These are phyloP conservation scores for Carpatolechia fugitivella DNA, from an alignment of 2,888 invertebrate genomes.

Conservation along the genomic window DNA sequence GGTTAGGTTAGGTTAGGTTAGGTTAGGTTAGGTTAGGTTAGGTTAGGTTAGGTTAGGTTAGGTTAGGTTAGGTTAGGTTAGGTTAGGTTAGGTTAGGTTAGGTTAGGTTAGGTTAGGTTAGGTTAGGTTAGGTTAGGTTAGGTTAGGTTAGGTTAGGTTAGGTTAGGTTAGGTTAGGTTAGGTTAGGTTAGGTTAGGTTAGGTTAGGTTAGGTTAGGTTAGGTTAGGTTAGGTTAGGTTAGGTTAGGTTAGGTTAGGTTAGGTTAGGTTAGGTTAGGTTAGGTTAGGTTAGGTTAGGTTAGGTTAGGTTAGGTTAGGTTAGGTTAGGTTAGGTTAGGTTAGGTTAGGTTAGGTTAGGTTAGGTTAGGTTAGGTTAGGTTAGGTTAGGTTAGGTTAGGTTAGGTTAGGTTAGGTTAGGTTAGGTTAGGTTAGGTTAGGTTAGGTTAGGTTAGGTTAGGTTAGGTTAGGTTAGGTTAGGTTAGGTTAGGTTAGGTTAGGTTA, in stretches of 20 bases:
- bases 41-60: slow-evolving; percentile 17
- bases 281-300: slow-evolving; percentile 25
- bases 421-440: slow-evolving; percentile 24
- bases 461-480: slow-evolving; percentile 23
- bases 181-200: slow-evolving; percentile 27
- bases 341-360: slow-evolving; percentile 25
- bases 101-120: slow-evolving; percentile 23
- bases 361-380: slow-evolving; percentile 25
- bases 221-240: slow-evolving; percentile 26
- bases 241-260: slow-evolving; percentile 20
- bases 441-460: slow-evolving; percentile 24
- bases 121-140: slow-evolving; percentile 23
- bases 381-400: slow-evolving; percentile 23
- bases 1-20: slow-evolving; percentile 2
- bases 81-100: slow-evolving; percentile 20
- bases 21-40: slow-evolving; percentile 9
- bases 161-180: slow-evolving; percentile 32
- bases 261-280: slow-evolving; percentile 25
- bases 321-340: slow-evolving; percentile 24
- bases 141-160: slow-evolving; percentile 32
- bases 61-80: slow-evolving; percentile 17
- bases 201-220: slow-evolving; percentile 30
- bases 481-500: slow-evolving; percentile 22
- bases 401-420: slow-evolving; percentile 24
- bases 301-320: slow-evolving; percentile 24